phyloP scores from a whole-genome alignment of 1,140 invertebrate genomes.

The Conopomorpha cramerella region DNA sequence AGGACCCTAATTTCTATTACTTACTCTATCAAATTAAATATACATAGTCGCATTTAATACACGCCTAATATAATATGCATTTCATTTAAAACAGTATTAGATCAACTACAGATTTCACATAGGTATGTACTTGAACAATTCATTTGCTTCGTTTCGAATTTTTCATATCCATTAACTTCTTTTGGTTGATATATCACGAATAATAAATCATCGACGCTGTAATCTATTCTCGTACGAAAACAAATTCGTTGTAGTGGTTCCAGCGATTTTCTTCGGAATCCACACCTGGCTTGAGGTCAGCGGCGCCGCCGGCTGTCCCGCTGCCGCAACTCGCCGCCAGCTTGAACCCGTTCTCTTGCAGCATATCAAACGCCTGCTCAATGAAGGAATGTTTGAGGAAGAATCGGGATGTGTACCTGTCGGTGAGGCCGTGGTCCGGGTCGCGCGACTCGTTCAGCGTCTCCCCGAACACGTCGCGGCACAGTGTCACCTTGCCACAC shows the following conservation, averaged over 20 bases:
- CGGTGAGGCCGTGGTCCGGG: constrained; percentile 90
- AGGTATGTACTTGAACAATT: no score
- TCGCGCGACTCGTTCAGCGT: constrained; percentile 97
- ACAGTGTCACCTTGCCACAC: constrained; percentile 89
- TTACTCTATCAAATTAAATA: no score
- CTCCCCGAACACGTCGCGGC: constrained; percentile 95
- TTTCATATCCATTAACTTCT: no score
- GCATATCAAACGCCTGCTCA: constrained; percentile 97
- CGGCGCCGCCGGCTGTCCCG: constrained; percentile 84
- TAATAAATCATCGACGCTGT: no score
- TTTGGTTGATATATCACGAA: constrained; percentile 1
- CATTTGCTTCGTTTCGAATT: no score
- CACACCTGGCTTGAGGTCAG: constrained; percentile 90
- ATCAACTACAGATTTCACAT: no score
- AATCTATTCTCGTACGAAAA: constrained; percentile 84
- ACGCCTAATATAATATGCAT: no score
- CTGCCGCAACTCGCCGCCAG: constrained; percentile 86
- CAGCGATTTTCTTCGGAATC: constrained; percentile 96
- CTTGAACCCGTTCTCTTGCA: constrained; percentile 92
- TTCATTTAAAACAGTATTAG: no score
- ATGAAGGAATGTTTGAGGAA: constrained; percentile 98
- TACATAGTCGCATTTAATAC: no score
- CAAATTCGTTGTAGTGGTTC: constrained; percentile 99
- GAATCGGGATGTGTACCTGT: constrained; percentile 96
- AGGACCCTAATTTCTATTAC: no score